Conservation (phyloP, 2,888 invertebrate species). For the Limenitis camilla region DNA sequence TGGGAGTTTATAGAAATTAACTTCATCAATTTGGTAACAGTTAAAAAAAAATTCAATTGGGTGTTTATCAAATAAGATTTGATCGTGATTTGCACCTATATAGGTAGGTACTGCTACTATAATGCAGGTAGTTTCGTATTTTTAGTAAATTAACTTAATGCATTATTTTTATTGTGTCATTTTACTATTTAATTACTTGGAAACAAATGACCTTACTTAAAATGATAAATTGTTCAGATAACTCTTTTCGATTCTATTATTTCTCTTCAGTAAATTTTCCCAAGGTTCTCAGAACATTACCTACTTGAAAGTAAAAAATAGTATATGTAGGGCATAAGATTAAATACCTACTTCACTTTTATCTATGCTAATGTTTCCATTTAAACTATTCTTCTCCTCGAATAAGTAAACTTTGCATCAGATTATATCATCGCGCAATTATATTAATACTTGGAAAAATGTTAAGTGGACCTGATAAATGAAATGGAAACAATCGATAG, state of each 20-base stretch:
- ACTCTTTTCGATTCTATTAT: not conserved
- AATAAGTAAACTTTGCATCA: not conserved
- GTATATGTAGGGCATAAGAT: too few species aligned
- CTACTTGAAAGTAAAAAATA: too few species aligned
- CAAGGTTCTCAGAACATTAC: not conserved
- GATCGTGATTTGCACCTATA: too few species aligned
- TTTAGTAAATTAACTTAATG: not conserved
- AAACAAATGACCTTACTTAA: not conserved
- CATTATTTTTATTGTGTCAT: not conserved
- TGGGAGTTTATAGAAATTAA: too few species aligned
- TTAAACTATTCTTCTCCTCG: too few species aligned
- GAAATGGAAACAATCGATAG: constrained; percentile 26
- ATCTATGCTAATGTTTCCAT: too few species aligned
- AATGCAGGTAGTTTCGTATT: too few species aligned
- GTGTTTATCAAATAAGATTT: too few species aligned
- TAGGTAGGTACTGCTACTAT: too few species aligned
- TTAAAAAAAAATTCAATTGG: too few species aligned
- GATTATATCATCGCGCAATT: not conserved
- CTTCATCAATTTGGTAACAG: too few species aligned
- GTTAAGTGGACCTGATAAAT: constrained; percentile 26
- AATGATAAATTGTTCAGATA: not conserved
- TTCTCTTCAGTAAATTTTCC: not conserved
- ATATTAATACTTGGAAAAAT: constrained; percentile 1
- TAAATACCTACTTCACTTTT: too few species aligned
- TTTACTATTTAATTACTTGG: not conserved